Evolutionary conservation across 2,113 vertebrate genomes (phyloP).

Genomic region (Nannospalax galili): DNA sequence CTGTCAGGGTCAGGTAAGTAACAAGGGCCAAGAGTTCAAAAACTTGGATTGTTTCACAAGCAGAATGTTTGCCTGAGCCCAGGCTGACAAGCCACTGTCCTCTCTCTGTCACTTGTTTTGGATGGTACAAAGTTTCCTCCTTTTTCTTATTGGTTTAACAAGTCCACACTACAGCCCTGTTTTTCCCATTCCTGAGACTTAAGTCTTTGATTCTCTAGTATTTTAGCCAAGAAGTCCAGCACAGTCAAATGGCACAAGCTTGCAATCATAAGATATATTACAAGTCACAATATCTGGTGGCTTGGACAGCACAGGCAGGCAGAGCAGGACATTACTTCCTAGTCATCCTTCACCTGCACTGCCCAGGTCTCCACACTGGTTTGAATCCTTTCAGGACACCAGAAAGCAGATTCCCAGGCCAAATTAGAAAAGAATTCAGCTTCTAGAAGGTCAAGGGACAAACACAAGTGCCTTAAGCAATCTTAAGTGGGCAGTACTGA

Average conservation of each 20-base stretch:
- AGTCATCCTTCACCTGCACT: conserved; percentile 9
- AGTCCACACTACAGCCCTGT: conserved; percentile 4
- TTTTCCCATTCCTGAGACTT: conserved; percentile 43
- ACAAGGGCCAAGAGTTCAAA: background rate
- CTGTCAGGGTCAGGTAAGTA: conserved; percentile 29
- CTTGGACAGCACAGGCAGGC: background rate
- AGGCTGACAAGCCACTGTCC: conserved; percentile 49
- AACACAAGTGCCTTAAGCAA: conserved; percentile 46
- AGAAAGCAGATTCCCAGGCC: conserved; percentile 39
- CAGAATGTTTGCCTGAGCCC: conserved; percentile 56
- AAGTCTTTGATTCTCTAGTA: conserved; percentile 46
- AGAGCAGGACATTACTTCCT: background rate
- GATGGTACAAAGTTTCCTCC: conserved; percentile 65
- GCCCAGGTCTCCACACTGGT: background rate
- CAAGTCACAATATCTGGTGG: conserved; percentile 15
- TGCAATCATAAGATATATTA: background rate
- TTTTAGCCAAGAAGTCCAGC: conserved; percentile 34
- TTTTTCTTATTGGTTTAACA: conserved; percentile 64
- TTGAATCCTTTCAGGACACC: conserved; percentile 16
- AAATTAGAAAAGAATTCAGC: conserved; percentile 30
- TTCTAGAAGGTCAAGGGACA: conserved; percentile 49
- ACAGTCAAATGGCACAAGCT: conserved; percentile 14
- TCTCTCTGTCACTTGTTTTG: conserved; percentile 62
- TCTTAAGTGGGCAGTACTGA: conserved; percentile 3
- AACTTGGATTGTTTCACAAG: conserved; percentile 67